Evolutionary conservation across 2,113 vertebrate species (phyloP).

Genomic region (Synchiropus splendidus): DNA sequence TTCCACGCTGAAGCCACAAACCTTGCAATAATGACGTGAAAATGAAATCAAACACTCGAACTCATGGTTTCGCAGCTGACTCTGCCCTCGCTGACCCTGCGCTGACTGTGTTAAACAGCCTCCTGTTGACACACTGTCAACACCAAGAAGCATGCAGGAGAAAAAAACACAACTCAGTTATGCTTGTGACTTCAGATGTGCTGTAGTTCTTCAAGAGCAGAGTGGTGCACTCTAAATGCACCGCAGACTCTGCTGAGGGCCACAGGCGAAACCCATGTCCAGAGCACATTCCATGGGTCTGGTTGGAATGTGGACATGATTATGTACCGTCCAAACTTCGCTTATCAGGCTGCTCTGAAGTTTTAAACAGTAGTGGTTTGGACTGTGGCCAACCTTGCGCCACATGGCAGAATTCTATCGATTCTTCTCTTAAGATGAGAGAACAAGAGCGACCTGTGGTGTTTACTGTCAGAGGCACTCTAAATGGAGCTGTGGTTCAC

Average conservation of each 20-base stretch:
- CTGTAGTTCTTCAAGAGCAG: conserved; percentile 46
- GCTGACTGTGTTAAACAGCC: too few relatives aligned
- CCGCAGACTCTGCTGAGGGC: conserved; percentile 39
- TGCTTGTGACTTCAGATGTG: conserved; percentile 16
- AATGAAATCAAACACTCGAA: too few relatives aligned
- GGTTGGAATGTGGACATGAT: conserved; percentile 50
- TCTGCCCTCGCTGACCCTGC: too few relatives aligned
- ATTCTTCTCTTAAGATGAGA: conserved; percentile 52
- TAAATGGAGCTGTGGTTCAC: conserved; percentile 66
- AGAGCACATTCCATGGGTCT: conserved; percentile 52
- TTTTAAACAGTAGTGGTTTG: conserved; percentile 55
- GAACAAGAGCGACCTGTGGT: conserved; percentile 42
- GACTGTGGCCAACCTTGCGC: conserved; percentile 33
- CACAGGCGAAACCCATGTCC: conserved; percentile 56
- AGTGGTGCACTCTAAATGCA: conserved; percentile 37
- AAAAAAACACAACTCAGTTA: conserved; percentile 34
- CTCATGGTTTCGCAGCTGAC: too few relatives aligned
- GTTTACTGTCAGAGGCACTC: conserved; percentile 57
- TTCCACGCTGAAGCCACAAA: too few relatives aligned
- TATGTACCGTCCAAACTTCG: conserved; percentile 41
- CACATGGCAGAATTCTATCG: conserved; percentile 50
- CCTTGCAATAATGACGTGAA: too few relatives aligned
- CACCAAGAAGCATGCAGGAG: conserved; percentile 16
- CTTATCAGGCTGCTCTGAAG: conserved; percentile 50
- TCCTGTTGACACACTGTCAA: too few relatives aligned